phyloP scores from a whole-genome alignment of 2,888 invertebrate species.

The Salticus scenicus region DNA sequence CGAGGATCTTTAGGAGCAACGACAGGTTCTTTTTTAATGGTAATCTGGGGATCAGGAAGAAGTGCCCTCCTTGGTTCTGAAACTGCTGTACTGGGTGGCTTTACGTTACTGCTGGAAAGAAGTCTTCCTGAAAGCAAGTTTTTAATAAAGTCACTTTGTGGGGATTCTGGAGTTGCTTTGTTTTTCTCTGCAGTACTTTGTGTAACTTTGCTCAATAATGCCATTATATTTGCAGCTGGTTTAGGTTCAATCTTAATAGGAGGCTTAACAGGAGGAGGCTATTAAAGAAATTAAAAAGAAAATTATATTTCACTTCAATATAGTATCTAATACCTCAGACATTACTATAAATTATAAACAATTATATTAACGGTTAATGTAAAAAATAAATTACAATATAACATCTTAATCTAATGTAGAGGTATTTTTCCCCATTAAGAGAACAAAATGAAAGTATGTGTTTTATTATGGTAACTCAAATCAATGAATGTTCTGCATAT shows the following conservation, averaged over 20 bases:
- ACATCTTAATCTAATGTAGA: no score
- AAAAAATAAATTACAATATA: no score
- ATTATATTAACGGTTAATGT: no score
- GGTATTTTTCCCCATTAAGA: no score
- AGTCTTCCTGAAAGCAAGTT: constrained; percentile 61
- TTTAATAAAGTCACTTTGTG: constrained; percentile 59
- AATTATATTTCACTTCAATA: neutral
- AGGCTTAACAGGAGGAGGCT: constrained; percentile 42
- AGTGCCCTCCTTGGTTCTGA: constrained; percentile 13
- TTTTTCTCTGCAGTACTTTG: constrained; percentile 45
- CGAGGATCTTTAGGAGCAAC: constrained; percentile 47
- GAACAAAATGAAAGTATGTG: no score
- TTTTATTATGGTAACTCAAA: no score
- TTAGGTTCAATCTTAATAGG: constrained; percentile 23
- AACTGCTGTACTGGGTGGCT: neutral
- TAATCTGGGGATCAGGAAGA: constrained; percentile 40
- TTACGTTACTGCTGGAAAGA: neutral
- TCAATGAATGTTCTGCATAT: no score
- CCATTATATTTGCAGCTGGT: constrained; percentile 60
- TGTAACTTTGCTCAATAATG: constrained; percentile 71
- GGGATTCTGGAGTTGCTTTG: constrained; percentile 14
- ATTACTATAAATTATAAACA: no score
- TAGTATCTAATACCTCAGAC: neutral
- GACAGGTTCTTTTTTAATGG: neutral
- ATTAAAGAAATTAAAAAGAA: neutral